Base-by-base conservation (phyloP, 2,113 vertebrate species). In the Rhabdornis inornatus region DNA sequence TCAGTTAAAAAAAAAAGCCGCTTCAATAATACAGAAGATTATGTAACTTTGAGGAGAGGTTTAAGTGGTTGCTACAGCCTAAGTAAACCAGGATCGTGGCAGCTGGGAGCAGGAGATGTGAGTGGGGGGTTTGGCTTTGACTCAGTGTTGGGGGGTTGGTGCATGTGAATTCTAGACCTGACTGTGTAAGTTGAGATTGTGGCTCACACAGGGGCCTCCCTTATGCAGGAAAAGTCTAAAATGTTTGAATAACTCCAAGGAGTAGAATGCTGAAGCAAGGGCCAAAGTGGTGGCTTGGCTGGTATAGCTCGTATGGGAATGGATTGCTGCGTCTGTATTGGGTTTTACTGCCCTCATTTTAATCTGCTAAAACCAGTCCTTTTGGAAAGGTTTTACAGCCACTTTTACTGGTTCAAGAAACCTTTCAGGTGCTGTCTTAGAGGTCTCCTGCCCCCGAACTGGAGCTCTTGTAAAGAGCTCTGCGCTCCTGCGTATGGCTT, bases 301-400 rank as follows among this genome's bases (percentile, higher is more conserved):
- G 2, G 9, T 45, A 2, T 2, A 6, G 30, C 22, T 77, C 0
- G 0, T 15, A 1, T 3, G 16, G 37, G 12, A 45, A 30, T 10
- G 31, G 31, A n/a, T 25, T 74, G n/a, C 23, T 9, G n/a, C 0
- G 35, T 45, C 50, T 42, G 2, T 53, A 17, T 50, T 49, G 7
- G 39, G 6, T 39, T 13, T 3, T 57, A 21, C 27, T 68, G 65
- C 15, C 19, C 42, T 66, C 18, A 7, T 21, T 77, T 89, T 64
- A 47, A 37, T 28, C 65, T 61, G 28, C 45, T 69, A 21, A 14
- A 82, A 65, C 17, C 1, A 50, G 16, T 13, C 53, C 4, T 90
- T 85, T 53, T 40, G 22, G 33, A 65, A 66, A 30, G 49, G 60
- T 40, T 89, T 91, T 79, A 18, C 55, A 70, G 39, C 27, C 70